Conservation (phyloP, 2,113 vertebrate species). For the Neomonachus schauinslandi region DNA sequence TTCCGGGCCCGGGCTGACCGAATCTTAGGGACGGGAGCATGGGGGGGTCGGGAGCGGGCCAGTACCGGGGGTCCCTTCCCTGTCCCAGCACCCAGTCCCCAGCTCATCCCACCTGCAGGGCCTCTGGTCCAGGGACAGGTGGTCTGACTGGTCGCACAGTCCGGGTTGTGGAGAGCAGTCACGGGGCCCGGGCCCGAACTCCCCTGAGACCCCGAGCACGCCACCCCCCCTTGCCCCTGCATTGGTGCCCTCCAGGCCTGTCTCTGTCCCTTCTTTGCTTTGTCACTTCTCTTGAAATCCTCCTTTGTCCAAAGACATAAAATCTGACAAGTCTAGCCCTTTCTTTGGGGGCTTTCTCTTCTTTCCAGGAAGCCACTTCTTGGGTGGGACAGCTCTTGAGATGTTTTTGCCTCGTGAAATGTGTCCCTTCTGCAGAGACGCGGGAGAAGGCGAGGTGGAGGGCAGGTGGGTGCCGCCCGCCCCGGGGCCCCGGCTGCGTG, state of each 20-base stretch:
- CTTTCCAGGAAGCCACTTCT: not conserved
- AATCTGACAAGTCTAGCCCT: not conserved
- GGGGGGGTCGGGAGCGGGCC: not conserved
- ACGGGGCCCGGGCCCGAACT: not conserved
- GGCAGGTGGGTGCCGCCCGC: too few species aligned
- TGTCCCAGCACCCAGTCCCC: not conserved
- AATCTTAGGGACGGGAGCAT: not conserved
- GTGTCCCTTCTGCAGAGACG: not conserved
- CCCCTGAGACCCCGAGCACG: not conserved
- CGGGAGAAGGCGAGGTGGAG: not conserved
- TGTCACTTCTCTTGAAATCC: not conserved
- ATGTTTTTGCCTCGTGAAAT: not conserved
- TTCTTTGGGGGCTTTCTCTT: not conserved
- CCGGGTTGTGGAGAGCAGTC: not conserved
- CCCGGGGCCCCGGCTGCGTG: too few species aligned
- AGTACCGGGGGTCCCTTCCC: not conserved
- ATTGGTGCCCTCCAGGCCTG: not conserved
- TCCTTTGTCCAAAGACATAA: not conserved
- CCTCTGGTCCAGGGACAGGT: rapidly evolving
- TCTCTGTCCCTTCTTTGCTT: not conserved
- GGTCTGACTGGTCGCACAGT: not conserved
- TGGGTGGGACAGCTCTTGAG: not conserved
- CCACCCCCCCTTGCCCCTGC: not conserved
- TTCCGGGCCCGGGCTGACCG: not conserved
- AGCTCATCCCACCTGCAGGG: not conserved